Percentiles rank a stretch among this genome's conserved stretches.
Conservation (phyloP, 2,113 vertebrate species). For the Mola mola region DNA sequence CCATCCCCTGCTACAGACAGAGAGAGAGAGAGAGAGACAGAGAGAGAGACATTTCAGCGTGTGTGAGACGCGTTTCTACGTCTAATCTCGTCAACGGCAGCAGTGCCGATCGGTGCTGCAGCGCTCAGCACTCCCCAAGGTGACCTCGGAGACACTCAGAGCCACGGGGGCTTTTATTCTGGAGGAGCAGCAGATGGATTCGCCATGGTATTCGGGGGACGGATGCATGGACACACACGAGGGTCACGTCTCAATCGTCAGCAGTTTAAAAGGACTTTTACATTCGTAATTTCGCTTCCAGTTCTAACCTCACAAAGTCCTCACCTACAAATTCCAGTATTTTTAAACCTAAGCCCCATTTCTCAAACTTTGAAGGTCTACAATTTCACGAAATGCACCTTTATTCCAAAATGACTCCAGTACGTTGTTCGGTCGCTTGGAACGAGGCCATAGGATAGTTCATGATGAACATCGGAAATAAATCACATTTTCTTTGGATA, state of each 20-base stretch:
- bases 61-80: conserved; percentile 6
- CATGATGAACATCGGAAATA: too few species aligned
- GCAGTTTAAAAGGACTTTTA: neutral
- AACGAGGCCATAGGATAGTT: too few species aligned
- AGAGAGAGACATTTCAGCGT: neutral
- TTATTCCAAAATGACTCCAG: too few species aligned
- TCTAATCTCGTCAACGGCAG: conserved; percentile 18
- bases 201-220: conserved; percentile 3
- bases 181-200: conserved; percentile 19
- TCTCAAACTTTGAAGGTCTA: too few species aligned
- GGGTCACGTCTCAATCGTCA: neutral
- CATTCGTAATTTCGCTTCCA: too few species aligned
- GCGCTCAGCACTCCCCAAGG: conserved; percentile 56
- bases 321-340: too few species aligned
- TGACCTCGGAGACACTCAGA: conserved; percentile 21
- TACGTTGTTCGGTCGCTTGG: too few species aligned
- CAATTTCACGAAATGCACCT: too few species aligned
- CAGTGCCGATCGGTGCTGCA: conserved; percentile 20
- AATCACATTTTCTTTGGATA: too few species aligned
- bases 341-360: too few species aligned
- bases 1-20: conserved; percentile 51
- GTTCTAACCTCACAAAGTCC: too few species aligned
- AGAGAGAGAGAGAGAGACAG: conserved; percentile 6
- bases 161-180: conserved; percentile 34
- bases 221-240: conserved; percentile 20